phyloP scores from a whole-genome alignment of 2,797 vertebrate species.

The Falco biarmicus region DNA sequence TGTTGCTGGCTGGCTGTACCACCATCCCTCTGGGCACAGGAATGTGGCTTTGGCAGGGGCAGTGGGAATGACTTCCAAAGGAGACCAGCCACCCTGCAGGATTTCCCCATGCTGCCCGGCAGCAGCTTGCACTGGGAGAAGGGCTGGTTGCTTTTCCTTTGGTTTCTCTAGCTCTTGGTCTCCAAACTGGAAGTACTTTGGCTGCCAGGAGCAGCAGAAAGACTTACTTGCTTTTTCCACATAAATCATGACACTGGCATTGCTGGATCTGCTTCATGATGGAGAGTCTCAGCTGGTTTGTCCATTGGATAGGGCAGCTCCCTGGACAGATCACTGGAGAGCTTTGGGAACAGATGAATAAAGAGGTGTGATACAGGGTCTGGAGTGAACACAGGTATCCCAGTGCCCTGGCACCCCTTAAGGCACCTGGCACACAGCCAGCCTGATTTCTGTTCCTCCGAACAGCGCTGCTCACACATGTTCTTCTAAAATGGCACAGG shows the following conservation, averaged over 20 bases:
- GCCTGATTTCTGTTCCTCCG: not conserved
- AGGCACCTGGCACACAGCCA: not conserved
- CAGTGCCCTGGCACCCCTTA: not conserved
- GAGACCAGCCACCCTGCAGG: not conserved
- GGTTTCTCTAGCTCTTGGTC: not conserved
- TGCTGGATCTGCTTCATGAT: not conserved
- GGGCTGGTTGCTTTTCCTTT: not conserved
- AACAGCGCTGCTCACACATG: accelerated
- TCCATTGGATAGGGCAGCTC: not conserved
- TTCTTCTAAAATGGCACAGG: not conserved
- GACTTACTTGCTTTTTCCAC: not conserved
- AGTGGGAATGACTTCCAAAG: not conserved
- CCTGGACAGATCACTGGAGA: not conserved
- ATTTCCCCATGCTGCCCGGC: not conserved
- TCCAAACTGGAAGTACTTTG: not conserved
- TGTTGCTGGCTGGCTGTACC: not conserved
- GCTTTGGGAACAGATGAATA: not conserved
- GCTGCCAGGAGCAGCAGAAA: not conserved
- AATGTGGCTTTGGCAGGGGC: not conserved
- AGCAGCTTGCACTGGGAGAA: not conserved
- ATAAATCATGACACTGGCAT: not conserved
- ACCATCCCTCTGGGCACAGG: not conserved
- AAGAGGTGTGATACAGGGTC: not conserved
- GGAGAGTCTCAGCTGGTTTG: not conserved
- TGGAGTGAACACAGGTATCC: not conserved